These are phyloP conservation scores for Wasmannia auropunctata DNA, from an alignment of 1,140 invertebrate species.

Conservation along the genomic window DNA sequence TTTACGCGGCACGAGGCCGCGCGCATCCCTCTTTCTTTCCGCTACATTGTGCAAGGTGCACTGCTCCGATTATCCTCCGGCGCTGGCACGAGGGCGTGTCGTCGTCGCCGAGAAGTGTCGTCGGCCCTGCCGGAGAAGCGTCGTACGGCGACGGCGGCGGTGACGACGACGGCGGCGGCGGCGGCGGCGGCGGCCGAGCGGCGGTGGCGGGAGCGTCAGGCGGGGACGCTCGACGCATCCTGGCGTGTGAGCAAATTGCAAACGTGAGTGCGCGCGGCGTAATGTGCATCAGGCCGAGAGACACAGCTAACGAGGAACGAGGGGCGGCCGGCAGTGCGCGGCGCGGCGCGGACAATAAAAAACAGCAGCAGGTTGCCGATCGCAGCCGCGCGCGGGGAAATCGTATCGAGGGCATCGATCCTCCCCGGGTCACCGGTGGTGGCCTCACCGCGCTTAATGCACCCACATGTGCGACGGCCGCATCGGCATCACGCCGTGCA, in stretches of 20 bases:
- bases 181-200: too few relatives aligned
- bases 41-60: constrained; percentile 48
- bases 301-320: constrained; percentile 51
- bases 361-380: constrained; percentile 63
- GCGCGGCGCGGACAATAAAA: constrained; percentile 22
- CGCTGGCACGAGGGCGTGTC: background rate
- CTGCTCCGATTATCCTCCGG: constrained; percentile 40
- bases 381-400: constrained; percentile 58
- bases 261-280: constrained; percentile 52
- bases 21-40: constrained; percentile 36
- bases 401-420: constrained; percentile 83
- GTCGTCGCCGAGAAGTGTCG: constrained; percentile 33
- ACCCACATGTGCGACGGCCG: constrained; percentile 54
- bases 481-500: background rate
- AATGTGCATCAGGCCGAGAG: constrained; percentile 55
- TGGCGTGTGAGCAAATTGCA: constrained; percentile 54
- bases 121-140: constrained; percentile 36
- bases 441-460: constrained; percentile 70
- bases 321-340: constrained; percentile 57
- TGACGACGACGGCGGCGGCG: too few relatives aligned
- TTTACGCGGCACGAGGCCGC: constrained; percentile 3
- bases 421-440: constrained; percentile 78
- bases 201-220: background rate
- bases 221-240: background rate
- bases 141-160: background rate